Evolutionary conservation across 2,797 vertebrate species (phyloP), one percentile per base, ranked within the genome.

Genomic region (Onychomys torridus): DNA sequence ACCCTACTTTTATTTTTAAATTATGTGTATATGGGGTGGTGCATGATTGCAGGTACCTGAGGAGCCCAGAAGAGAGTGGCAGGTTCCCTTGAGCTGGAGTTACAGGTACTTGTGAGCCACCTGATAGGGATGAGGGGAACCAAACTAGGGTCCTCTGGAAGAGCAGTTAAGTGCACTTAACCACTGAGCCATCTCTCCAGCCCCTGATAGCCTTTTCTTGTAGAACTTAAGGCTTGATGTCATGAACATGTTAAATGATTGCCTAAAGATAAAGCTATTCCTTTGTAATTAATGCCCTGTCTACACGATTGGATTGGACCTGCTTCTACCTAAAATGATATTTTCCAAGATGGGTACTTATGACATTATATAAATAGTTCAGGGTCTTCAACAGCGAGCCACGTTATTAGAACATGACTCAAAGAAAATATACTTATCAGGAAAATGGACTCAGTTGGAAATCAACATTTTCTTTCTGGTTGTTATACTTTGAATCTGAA

Each of bases 181-280:
- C 49, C 49, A 83, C 37, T 32, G 57, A 83, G 81, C 59, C 25
- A 27, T 61, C 6, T 43, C 57, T 83, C 57, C 8, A 63, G 37
- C 27, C 59, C 55, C 81, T 43, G 37, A 85, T 4, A 43, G n/a
- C 21, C 43, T 49, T 67, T 40, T 76, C 57, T 63, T 32, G 40
- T 11, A 75, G 63, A 61, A 91, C 73, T 89, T 93, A 79, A 78
- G 55, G 63, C 77, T 86, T 73, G 34, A 67, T 83, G 83, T 46
- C 84, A 63, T 43, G 84, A 96, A 89, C 29, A 89, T 10, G 11
- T 73, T 95, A 82, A 86, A 84, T 46, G n/a, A 49, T 71, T 86
- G 37, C 16, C 57, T 29, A 43, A 86, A 89, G 84, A 84, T 92
- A 6, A 96, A 92, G 12, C 46, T 29, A 79, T 69, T 89, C 29